Evolutionary conservation across 53 echinoderm and acorn worm genomes (phyloP).

Genomic region (Luidia sarsii): DNA sequence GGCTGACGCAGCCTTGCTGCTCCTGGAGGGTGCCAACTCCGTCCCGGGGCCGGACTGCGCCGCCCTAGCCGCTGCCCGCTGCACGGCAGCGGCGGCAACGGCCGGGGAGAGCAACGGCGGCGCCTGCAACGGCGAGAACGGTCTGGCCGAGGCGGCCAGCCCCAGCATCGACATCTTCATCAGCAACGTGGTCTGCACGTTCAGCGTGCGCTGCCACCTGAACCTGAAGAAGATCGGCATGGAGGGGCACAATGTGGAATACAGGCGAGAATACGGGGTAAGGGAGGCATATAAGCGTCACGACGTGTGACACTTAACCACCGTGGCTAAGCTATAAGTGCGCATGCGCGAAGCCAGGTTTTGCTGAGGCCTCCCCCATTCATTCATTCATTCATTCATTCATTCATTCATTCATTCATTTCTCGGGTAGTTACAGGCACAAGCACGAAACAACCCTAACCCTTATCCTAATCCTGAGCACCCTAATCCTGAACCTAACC

Average conservation of each 20-base stretch:
- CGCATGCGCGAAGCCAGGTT: too few species aligned
- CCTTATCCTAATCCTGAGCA: too few species aligned
- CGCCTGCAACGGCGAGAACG: slow-evolving; percentile 27
- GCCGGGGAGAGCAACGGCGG: neutral
- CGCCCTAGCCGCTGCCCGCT: neutral
- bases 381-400: too few species aligned
- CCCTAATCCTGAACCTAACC: too few species aligned
- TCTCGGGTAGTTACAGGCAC: too few species aligned
- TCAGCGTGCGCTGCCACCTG: slow-evolving; percentile 86
- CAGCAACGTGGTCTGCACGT: slow-evolving; percentile 95
- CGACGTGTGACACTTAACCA: too few species aligned
- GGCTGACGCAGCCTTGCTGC: slow-evolving; percentile 31
- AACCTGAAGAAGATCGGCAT: slow-evolving; percentile 87
- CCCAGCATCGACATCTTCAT: slow-evolving; percentile 88
- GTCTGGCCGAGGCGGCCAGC: slow-evolving; percentile 11
- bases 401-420: too few species aligned
- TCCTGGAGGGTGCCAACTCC: slow-evolving; percentile 20
- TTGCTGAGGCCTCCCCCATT: too few species aligned
- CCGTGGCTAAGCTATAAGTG: too few species aligned
- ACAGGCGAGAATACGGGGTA: slow-evolving; percentile 92
- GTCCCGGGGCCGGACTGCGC: neutral
- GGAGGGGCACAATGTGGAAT: slow-evolving; percentile 88
- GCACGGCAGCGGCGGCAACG: neutral
- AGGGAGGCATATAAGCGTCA: too few species aligned
- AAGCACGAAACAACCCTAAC: too few species aligned